Evolutionary conservation across 2,797 vertebrate species (phyloP), one percentile per base, ranked within the genome.

Genomic region (Apogon hyalosoma): DNA sequence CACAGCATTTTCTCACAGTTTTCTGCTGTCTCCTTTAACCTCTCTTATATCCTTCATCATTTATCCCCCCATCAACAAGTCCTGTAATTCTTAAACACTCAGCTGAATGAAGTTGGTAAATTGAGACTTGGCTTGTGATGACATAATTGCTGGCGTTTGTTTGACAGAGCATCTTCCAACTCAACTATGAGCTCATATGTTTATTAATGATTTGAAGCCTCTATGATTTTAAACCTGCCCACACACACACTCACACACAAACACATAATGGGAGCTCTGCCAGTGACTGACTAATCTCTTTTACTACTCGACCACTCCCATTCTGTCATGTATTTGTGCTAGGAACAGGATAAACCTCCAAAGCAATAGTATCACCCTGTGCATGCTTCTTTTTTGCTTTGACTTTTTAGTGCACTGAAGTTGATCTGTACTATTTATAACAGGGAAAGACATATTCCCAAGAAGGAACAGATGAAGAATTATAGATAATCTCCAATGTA

Each of bases 221-320:
- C 68, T 55, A 81, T 80, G 75, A 87, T 79, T 83, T 87, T 63
- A 82, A 56, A 61, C 39, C 21, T 52, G 14, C 48, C 46, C 67
- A 18, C 51, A 31, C 53, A 50, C 53, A 63, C 42, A 63, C 66
- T 55, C 21, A 48, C 19, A 21, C 54, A 51, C 53, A 66, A 42
- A 63, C 66, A 59, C 21, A 48, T 45, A 79, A 74, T 54, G 41
- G 58, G 76, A 67, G 47, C 72, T 69, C 60, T 80, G 84, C 80
- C 82, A 87, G 79, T 74, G 73, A 79, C 60, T 66, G 73, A 75
- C 68, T 84, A 84, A 82, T 83, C 79, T 77, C 65, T 78, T 80
- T 83, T 73, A 69, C 80, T 73, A 58, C 71, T 55, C 28, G 8
- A 21, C 77, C 85, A 79, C 85, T 80, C 85, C 84, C 78, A 77